Evolutionary conservation across 2,888 invertebrate species (phyloP), one percentile per base, ranked within the genome.

Genomic region (Ptilodon capucinus): DNA sequence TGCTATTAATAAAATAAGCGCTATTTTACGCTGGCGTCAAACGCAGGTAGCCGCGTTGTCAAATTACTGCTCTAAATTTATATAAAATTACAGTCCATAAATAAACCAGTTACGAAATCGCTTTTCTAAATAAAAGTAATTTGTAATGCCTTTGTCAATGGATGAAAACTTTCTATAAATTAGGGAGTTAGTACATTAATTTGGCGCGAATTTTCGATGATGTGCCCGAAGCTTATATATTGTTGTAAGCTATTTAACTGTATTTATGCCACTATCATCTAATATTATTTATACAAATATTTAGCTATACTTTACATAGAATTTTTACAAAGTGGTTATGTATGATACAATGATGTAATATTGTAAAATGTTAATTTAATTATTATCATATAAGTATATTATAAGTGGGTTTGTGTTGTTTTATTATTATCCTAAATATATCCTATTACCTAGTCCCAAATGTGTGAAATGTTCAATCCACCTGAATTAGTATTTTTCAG

Each of bases 321-420:
- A 70, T 83, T 85, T 86, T 79, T 86, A 87, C 79, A 83, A 84
- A 79, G 68, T 86, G 82, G 83, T 86, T 86, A 84, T 84, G 79
- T 82, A 84, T 81, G 78, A 80, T 79, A 79, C 71, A 78, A 72
- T 86, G 76, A 72, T 86, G 76, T 81, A 79, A 81, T 79, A 78
- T 77, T 84, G 76, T 85, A 76, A 81, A 85, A 81, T 81, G 77
- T 71, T 81, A 81, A 83, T 84, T 80, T 83, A 79, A 84, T 76
- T 74, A 71, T 74, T 68, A 76, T 79, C 66, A 81, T 87, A 88
- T 86, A 89, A 88, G 81, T 76, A 54, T 84, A 79, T 65, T 76
- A 42, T 88, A 87, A 86, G 81, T 74, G 85, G 86, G 85, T 49
- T 52, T 57, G n/a, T 51, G 57, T 57, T 4, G 71, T 83, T 84